A percentile compares a stretch with the other conserved stretches of the same genome.
Conservation (phyloP, 1,140 invertebrate genomes). For the Pogonomyrmex barbatus region DNA sequence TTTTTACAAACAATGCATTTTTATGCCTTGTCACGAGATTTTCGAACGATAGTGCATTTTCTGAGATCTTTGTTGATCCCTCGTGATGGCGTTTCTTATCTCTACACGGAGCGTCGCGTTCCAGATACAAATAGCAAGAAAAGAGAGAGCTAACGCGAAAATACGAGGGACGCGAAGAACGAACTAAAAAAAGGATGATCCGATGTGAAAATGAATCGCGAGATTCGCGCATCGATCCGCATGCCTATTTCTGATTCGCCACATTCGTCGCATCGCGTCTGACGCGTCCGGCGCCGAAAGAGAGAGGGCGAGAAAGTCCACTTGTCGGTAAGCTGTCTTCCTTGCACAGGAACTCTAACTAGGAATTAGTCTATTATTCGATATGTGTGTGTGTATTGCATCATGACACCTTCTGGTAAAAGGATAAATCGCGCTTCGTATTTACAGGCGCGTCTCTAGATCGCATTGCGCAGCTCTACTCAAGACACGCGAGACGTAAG, state of each 20-base stretch:
- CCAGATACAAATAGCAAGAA: constrained; percentile 51
- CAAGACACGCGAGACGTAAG: constrained; percentile 33
- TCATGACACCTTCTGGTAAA: constrained; percentile 71
- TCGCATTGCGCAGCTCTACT: constrained; percentile 22
- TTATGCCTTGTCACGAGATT: not conserved
- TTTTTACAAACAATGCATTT: not conserved
- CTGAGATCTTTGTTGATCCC: not conserved
- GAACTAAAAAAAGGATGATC: not conserved
- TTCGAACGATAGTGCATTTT: constrained; percentile 6
- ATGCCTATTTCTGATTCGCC: constrained; percentile 21
- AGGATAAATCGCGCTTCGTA: constrained; percentile 62
- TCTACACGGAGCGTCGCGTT: not conserved
- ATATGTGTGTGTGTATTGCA: constrained; percentile 70
- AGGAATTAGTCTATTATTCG: constrained; percentile 72
- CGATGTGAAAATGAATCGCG: constrained; percentile 29
- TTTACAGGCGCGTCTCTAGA: constrained; percentile 57
- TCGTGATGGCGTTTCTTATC: not conserved
- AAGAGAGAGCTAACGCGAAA: constrained; percentile 9
- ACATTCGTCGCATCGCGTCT: constrained; percentile 15
- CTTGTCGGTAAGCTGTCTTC: constrained; percentile 57
- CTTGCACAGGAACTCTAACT: constrained; percentile 74
- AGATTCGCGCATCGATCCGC: constrained; percentile 30
- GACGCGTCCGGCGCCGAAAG: constrained; percentile 12
- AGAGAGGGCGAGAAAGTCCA: constrained; percentile 61
- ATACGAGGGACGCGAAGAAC: not conserved